Base-by-base conservation (phyloP, 2,113 vertebrate species). In the Prunella himalayana region DNA sequence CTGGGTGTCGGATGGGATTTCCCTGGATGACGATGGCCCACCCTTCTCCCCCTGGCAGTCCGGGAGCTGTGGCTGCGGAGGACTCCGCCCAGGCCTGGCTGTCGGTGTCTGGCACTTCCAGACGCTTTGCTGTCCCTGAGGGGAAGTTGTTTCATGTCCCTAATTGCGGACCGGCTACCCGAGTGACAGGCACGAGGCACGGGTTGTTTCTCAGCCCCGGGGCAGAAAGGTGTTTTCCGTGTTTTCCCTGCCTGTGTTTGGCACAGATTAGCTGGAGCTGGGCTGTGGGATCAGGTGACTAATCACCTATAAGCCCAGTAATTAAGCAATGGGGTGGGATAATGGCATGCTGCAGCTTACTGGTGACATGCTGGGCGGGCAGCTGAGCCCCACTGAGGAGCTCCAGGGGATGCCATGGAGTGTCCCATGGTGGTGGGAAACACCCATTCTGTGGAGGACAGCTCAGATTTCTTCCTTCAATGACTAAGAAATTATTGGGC, bases 381-480 rank as follows among this genome's bases (percentile, higher is more conserved):
- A 22, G 73, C 44, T 0, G 5, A 54, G 70, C 28, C 10, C 18
- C 3, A 3, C n/a, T 8, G 27, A 51, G 72, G 37, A 53, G 59
- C 68, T 35, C 12, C 54, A 6, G 64, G 63, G 22, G 69, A 24
- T 0, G 0, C 63, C 44, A 2, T 19, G 54, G 56, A 15, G 30
- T 18, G 68, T 76, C 1, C 1, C 8, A 3, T 0, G 1, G 27
- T 47, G 10, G 9, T 41, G 82, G 50, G 49, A 39, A 89, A 51
- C 37, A n/a, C 41, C 71, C 35, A 3, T 82, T 69, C 71, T 1
- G 0, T 2, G 3, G 47, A 37, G 57, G 35, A 76, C 28, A 10
- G 0, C 0, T 44, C 45, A 13, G 0, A 50, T 80, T 31, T 71
- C 59, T 66, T 56, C 88, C 42, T 59, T 64, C 0, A 0, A 1